A percentile compares a stretch with the other conserved stretches of the same genome.
These are phyloP conservation scores for Rhyacophila evoluta DNA, from an alignment of 2,888 invertebrate genomes.

Conservation along the genomic window DNA sequence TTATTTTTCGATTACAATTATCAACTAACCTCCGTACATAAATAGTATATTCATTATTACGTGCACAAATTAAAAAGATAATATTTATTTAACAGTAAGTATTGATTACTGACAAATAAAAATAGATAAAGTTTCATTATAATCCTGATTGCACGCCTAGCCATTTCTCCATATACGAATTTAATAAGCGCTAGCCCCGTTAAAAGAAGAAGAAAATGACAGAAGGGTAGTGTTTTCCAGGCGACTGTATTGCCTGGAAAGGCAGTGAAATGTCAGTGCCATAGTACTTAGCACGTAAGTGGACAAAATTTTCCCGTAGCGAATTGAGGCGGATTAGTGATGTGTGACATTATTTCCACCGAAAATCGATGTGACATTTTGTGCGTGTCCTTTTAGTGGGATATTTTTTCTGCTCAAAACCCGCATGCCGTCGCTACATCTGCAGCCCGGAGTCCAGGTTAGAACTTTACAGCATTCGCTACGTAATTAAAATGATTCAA, in stretches of 20 bases:
- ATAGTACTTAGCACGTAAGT: not conserved
- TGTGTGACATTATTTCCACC: not conserved
- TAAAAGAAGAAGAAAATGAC: constrained; percentile 18
- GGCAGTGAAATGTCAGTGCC: constrained; percentile 15
- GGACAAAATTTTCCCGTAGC: not conserved
- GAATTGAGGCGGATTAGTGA: not conserved
- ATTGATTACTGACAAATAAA: too few species aligned
- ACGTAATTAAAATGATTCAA: too few species aligned
- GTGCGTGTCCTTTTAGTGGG: constrained; percentile 57
- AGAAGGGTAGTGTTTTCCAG: constrained; percentile 10
- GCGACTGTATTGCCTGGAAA: constrained; percentile 6
- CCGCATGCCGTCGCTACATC: constrained; percentile 67
- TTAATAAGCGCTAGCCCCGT: not conserved
- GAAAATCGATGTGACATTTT: constrained; percentile 62
- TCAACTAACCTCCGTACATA: too few species aligned
- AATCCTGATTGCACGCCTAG: too few species aligned
- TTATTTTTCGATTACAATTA: too few species aligned
- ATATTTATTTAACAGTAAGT: too few species aligned
- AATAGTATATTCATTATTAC: too few species aligned
- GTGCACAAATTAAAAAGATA: too few species aligned
- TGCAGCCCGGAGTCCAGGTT: constrained; percentile 69
- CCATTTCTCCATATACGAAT: too few species aligned
- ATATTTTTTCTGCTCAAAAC: constrained; percentile 55
- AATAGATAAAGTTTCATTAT: too few species aligned
- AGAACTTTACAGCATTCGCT: not conserved